Percentiles rank a stretch among this genome's conserved stretches.
phyloP scores from a whole-genome alignment of 2,888 invertebrate species.

The Strigamia maritima region DNA sequence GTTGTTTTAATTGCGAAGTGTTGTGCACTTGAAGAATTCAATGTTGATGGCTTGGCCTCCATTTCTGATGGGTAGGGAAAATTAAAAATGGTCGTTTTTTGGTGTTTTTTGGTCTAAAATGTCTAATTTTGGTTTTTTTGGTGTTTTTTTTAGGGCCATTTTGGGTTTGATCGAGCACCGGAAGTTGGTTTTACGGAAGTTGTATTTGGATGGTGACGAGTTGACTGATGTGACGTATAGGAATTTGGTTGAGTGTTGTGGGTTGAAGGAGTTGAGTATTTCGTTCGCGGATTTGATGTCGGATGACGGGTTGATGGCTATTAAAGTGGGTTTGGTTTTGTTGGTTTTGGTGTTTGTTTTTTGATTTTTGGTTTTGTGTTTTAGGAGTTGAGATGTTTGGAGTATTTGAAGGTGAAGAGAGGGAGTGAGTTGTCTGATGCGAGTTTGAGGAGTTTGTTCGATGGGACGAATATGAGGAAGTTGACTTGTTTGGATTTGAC shows the following conservation, averaged over 20 bases:
- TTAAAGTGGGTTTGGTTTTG: conserved; percentile 22
- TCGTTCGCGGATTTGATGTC: conserved; percentile 44
- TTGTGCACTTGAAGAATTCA: conserved; percentile 40
- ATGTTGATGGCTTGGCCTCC: conserved; percentile 43
- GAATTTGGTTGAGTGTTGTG: conserved; percentile 38
- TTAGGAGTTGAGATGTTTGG: conserved; percentile 39
- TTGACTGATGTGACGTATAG: conserved; percentile 42
- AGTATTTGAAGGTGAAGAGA: conserved; percentile 42
- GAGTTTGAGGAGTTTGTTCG: conserved; percentile 40
- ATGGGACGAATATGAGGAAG: conserved; percentile 32
- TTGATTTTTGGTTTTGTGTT: background rate
- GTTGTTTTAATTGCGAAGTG: conserved; percentile 41
- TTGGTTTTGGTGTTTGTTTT: background rate
- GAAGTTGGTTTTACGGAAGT: conserved; percentile 36
- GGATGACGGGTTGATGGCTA: conserved; percentile 41
- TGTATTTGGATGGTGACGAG: conserved; percentile 43
- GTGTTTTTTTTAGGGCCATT: conserved; percentile 37
- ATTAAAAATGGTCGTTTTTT: background rate
- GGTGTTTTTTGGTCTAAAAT: too few relatives aligned
- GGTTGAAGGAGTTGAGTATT: conserved; percentile 41
- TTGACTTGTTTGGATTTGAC: conserved; percentile 42
- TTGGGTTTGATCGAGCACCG: conserved; percentile 36
- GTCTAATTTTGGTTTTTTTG: too few relatives aligned
- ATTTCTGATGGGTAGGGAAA: conserved; percentile 39
- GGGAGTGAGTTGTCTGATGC: conserved; percentile 41